A percentile compares a stretch with the other conserved stretches of the same genome.
Evolutionary conservation across 1,140 invertebrate genomes (phyloP).

Genomic region (Atta texana): DNA sequence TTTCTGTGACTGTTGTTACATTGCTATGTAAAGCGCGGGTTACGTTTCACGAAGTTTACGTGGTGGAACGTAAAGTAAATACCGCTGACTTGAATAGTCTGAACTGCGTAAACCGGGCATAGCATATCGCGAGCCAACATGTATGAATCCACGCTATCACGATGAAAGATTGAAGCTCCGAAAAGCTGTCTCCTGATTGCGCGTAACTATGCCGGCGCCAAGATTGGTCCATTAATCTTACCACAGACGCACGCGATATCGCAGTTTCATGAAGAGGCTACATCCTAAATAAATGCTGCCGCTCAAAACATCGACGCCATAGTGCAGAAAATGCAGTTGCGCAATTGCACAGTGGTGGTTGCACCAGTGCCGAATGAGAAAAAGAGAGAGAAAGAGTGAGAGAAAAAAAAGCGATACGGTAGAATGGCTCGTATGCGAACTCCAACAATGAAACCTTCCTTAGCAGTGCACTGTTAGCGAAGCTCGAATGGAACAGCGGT

Average conservation of each 20-base stretch:
- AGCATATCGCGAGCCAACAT: background rate
- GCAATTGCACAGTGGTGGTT: conserved; percentile 37
- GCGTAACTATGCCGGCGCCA: conserved; percentile 61
- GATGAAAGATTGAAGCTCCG: conserved; percentile 67
- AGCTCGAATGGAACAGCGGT: conserved; percentile 42
- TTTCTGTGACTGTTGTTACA: background rate
- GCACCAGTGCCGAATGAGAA: background rate
- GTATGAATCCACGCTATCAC: conserved; percentile 36
- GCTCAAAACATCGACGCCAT: background rate
- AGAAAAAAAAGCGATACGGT: conserved; percentile 14
- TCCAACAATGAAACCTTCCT: conserved; percentile 73
- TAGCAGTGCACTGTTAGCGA: conserved; percentile 52
- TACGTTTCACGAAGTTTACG: conserved; percentile 43
- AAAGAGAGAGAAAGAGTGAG: background rate
- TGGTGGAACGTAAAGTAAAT: conserved; percentile 70
- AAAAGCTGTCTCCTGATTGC: conserved; percentile 71
- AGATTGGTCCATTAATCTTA: conserved; percentile 74
- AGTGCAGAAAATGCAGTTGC: conserved; percentile 14
- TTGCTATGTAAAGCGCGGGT: background rate
- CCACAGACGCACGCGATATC: conserved; percentile 61
- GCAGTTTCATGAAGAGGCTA: conserved; percentile 66
- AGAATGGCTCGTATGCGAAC: conserved; percentile 59
- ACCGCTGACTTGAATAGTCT: conserved; percentile 58
- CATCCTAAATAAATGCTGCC: conserved; percentile 70
- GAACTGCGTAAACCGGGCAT: conserved; percentile 49